These are phyloP conservation scores for Cyrtodaria siliqua DNA, from an alignment of 2,888 invertebrate species.

Conservation along the genomic window DNA sequence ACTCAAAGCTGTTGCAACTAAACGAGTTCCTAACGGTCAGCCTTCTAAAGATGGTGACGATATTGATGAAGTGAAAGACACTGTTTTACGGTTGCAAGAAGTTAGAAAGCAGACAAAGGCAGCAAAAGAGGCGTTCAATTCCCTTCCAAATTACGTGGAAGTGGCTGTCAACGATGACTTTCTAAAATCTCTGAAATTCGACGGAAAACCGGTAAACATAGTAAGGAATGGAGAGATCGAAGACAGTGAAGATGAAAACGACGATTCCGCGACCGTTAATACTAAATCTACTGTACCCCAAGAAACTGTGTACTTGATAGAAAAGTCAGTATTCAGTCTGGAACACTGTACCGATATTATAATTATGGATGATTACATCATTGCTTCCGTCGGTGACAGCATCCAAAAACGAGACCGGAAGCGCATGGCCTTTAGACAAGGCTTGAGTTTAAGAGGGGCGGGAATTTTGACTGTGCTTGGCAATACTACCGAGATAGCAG, in stretches of 20 bases:
- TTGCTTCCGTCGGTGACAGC: constrained; percentile 57
- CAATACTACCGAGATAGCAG: constrained; percentile 48
- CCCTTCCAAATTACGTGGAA: constrained; percentile 49
- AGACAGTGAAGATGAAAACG: constrained; percentile 39
- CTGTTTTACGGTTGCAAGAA: constrained; percentile 21
- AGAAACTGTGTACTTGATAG: constrained; percentile 51
- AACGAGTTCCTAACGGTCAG: constrained; percentile 20
- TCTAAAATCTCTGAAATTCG: constrained; percentile 31
- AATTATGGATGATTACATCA: constrained; percentile 49
- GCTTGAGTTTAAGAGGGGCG: constrained; percentile 34
- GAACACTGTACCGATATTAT: constrained; percentile 55
- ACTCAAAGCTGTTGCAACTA: constrained; percentile 37
- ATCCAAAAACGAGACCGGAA: constrained; percentile 56
- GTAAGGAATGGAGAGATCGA: constrained; percentile 35
- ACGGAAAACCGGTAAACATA: constrained; percentile 38
- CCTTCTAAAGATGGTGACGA: constrained; percentile 16
- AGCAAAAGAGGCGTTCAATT: constrained; percentile 32
- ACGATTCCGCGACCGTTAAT: constrained; percentile 6
- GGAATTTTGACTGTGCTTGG: constrained; percentile 43
- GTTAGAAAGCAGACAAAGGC: constrained; percentile 41
- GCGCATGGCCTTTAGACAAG: constrained; percentile 52
- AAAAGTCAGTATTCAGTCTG: constrained; percentile 48
- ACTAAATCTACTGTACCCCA: constrained; percentile 24
- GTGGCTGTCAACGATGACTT: constrained; percentile 37
- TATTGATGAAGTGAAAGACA: constrained; percentile 17